Base-by-base conservation (phyloP, 2,797 vertebrate genomes). In the Champsocephalus esox region DNA sequence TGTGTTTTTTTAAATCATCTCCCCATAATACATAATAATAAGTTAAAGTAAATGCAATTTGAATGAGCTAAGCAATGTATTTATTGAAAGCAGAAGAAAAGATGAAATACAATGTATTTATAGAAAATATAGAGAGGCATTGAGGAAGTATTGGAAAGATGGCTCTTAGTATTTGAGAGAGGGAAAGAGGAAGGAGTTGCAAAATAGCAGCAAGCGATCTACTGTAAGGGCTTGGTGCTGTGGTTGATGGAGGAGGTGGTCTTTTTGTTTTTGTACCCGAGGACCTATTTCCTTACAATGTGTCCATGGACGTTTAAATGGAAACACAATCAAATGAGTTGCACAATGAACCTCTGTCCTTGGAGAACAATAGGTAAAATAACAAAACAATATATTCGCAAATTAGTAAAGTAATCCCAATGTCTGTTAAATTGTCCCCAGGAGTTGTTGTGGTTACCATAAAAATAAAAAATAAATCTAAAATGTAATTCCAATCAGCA, bases 401-500 rank as follows among this genome's bases (percentile, higher is more conserved):
- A 70, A 73, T 78, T 44, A 74, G n/a, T 34, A 43, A 60, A 69
- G 59, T 57, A 65, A 21, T 67, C 19, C 9, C 10, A 13, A 0
- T 5, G 34, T 68, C 46, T 60, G 34, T 46, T 6, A 49, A n/a
- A 5, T 48, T 75, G 63, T 60, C 24, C 3, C 62, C 2, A 5
- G 28, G 48, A 58, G 55, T 49, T 24, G 49, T 54, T 56, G 43
- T 81, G 70, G 83, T 73, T 64, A 75, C 72, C 21, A 14, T 32
- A 67, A 81, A 73, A 34, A 0, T 48, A 16, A 9, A 38, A 38
- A 28, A 28, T 28, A 5, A 28, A 28, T 76, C 58, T 62, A 46
- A 59, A 58, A 76, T 48, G 59, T n/a, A 73, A 48, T 43, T 59
- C 21, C 56, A 78, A 63, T 80, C 72, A 80, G 62, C 73, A 45